Base-by-base conservation (phyloP, 2,797 vertebrate species). In the Hapalemur alaotrensis region DNA sequence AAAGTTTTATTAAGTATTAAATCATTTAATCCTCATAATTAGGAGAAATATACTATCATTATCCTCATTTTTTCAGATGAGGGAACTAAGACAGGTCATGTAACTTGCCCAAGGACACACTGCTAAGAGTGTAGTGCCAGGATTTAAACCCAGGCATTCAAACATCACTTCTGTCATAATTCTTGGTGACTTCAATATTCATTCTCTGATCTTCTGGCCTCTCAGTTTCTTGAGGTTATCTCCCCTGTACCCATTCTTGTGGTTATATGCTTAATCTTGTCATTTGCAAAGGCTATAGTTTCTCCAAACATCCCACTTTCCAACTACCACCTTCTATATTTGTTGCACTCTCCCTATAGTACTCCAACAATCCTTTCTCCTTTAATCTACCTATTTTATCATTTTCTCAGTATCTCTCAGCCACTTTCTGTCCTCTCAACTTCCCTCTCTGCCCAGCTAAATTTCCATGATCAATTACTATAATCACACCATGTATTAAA, bases 41-140 rank as follows among this genome's bases (percentile, higher is more conserved):
- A 75, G 78, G 65, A 95, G 38, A 91, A 96, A 89, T 76, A 80
- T 25, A 63, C 78, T 95, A 85, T 83, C 41, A 94, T 90, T 92
- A 87, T 61, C 3, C 12, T 96, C 9, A 85, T 76, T 96, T 92
- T 95, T 72, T 15, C 48, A 93, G 23, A 95, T 78, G 20, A 96
- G 75, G 41, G 89, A 96, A 80, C 30, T 61, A 54, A 84, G 50
- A 59, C 25, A 81, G 22, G 25, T 67, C 75, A 89, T 41, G 8
- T 63, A 81, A 95, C 41, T 84, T 93, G 73, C 15, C 48, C 41
- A 94, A 81, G 22, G 35, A 91, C 61, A 96, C 38, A 93, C 18
- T 94, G 43, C 18, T 67, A 93, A 72, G 14, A 93, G 17, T 18
- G n/a, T 46, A 82, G 54, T 57, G 50, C n/a, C 30, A 94, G 63